Evolutionary conservation across 1,140 invertebrate species (phyloP).

Genomic region (Aphidius gifuensis): DNA sequence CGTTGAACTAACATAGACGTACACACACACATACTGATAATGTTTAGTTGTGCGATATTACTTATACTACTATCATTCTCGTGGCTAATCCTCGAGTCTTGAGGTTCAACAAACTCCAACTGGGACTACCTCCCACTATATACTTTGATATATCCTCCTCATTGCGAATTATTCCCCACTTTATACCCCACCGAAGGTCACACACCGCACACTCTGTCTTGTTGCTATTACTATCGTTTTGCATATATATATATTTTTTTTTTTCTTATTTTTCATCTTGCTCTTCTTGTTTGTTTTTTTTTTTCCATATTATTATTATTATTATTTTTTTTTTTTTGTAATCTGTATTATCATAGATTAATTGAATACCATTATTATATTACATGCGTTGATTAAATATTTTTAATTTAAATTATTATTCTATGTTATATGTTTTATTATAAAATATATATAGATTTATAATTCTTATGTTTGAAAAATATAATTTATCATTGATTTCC

Average conservation of each 20-base stretch:
- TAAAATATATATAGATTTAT: no score
- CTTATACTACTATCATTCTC: slow-evolving; percentile 10
- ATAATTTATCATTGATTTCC: no score
- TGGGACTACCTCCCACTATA: slow-evolving; percentile 39
- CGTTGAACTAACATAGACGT: slow-evolving; percentile 2
- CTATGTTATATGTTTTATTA: no score
- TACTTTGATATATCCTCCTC: slow-evolving; percentile 23
- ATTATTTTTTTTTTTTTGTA: no score
- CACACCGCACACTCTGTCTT: slow-evolving; percentile 17
- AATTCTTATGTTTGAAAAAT: no score
- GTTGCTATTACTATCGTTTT: slow-evolving; percentile 4
- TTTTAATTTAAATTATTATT: no score
- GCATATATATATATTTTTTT: slow-evolving; percentile 3
- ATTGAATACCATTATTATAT: no score
- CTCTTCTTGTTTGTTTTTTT: slow-evolving; percentile 7
- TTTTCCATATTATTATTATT: no score
- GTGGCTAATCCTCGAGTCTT: slow-evolving; percentile 40
- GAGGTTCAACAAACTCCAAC: slow-evolving; percentile 53
- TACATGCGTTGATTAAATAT: no score
- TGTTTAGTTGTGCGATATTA: slow-evolving; percentile 8
- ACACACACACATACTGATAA: neutral
- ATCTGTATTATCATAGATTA: no score
- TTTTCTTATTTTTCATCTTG: neutral
- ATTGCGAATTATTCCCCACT: slow-evolving; percentile 33
- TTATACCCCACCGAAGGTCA: slow-evolving; percentile 40